Conservation (phyloP, 2,797 vertebrate species). For the Crenichthys baileyi region DNA sequence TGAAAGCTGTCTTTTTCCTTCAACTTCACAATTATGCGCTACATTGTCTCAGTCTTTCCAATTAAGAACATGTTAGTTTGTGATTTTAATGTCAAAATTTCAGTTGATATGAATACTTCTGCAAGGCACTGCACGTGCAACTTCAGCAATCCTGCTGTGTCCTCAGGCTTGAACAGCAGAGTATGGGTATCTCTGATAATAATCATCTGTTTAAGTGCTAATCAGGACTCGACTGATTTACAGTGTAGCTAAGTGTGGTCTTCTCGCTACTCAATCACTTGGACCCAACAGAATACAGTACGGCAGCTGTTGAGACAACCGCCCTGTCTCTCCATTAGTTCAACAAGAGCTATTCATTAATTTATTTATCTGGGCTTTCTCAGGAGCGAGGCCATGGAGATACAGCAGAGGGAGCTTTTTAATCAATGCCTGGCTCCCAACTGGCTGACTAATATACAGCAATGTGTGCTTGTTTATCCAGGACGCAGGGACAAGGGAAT, state of each 20-base stretch:
- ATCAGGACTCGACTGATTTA: conserved; percentile 46
- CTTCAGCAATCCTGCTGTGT: conserved; percentile 8
- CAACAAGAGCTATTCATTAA: conserved; percentile 68
- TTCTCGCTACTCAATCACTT: conserved; percentile 39
- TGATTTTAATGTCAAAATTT: not conserved
- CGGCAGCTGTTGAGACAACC: conserved; percentile 44
- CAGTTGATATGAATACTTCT: not conserved
- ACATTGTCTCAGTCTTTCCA: not conserved
- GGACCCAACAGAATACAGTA: conserved; percentile 41
- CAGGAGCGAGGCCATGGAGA: conserved; percentile 68
- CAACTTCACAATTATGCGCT: not conserved
- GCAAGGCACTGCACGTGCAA: not conserved
- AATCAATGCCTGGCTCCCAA: conserved; percentile 68
- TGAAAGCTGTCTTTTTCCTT: not conserved
- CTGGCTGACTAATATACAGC: conserved; percentile 70
- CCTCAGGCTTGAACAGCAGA: conserved; percentile 4
- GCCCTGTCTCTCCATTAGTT: conserved; percentile 49
- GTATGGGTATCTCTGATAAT: conserved; percentile 25
- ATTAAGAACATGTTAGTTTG: not conserved
- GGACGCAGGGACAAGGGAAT: conserved; percentile 71
- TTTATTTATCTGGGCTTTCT: conserved; percentile 69
- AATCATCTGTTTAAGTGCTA: conserved; percentile 51
- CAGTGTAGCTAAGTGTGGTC: conserved; percentile 22
- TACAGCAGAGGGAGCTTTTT: conserved; percentile 72
- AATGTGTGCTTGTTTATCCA: conserved; percentile 77